phyloP scores from a whole-genome alignment of 2,888 invertebrate species.

The Eueremaeus valkanovi region DNA sequence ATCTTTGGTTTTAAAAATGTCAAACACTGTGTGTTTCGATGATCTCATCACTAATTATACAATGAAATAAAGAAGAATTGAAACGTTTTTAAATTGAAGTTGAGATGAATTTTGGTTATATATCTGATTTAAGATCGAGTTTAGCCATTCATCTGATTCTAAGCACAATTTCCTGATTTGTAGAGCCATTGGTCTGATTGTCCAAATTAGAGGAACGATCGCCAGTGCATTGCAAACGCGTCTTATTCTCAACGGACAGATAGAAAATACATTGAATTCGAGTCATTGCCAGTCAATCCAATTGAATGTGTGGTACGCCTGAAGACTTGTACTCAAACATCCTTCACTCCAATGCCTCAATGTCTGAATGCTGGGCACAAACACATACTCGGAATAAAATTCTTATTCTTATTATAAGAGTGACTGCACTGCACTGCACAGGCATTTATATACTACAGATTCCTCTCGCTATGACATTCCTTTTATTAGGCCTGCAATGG shows the following conservation, averaged over 20 bases:
- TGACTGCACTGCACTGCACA: neutral
- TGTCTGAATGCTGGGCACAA: neutral
- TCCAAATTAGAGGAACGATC: constrained; percentile 8
- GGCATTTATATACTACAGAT: constrained; percentile 2
- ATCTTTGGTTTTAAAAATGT: too few species aligned
- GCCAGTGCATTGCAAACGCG: neutral
- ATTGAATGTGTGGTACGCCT: constrained; percentile 26
- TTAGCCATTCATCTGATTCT: constrained; percentile 6
- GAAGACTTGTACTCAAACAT: constrained; percentile 19
- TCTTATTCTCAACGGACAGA: constrained; percentile 18
- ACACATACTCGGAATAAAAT: neutral
- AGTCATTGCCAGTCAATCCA: constrained; percentile 7
- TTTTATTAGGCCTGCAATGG: neutral
- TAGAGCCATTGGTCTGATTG: constrained; percentile 24
- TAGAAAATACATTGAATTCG: constrained; percentile 26
- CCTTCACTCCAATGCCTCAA: neutral
- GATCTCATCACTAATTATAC: too few species aligned
- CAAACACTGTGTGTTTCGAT: too few species aligned
- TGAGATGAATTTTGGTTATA: too few species aligned
- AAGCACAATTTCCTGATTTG: constrained; percentile 33
- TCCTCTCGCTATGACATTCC: neutral
- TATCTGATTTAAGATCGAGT: too few species aligned
- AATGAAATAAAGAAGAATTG: too few species aligned
- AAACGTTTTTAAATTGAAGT: too few species aligned
- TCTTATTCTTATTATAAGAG: neutral